phyloP scores from a whole-genome alignment of 2,113 vertebrate genomes.

The Nothoprocta perdicaria region DNA sequence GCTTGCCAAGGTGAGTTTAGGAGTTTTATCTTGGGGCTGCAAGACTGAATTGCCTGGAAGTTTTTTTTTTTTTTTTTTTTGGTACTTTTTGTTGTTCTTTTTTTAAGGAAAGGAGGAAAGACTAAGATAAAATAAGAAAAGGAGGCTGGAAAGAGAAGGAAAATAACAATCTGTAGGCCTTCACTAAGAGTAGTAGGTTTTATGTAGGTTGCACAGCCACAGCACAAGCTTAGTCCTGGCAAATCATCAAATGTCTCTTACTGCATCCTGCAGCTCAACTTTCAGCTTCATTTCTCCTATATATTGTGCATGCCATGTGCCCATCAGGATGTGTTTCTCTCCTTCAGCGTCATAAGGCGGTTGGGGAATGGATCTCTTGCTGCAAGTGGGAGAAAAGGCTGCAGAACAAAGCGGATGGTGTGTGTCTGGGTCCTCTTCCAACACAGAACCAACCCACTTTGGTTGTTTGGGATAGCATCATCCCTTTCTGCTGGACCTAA shows the following conservation, averaged over 20 bases:
- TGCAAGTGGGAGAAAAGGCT: background rate
- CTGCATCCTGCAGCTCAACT: background rate
- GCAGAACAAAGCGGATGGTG: background rate
- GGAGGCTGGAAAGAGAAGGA: background rate
- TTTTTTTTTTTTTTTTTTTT: background rate
- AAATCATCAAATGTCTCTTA: background rate
- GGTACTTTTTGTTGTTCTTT: background rate
- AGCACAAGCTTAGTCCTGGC: background rate
- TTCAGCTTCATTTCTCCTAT: background rate
- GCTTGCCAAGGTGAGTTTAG: constrained; percentile 8
- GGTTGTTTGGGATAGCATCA: background rate
- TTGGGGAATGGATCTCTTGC: background rate
- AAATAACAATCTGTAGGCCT: background rate
- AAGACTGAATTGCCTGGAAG: background rate
- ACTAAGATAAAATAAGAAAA: background rate
- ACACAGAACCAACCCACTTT: background rate
- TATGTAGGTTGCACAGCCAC: background rate
- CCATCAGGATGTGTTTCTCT: background rate
- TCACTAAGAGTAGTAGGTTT: background rate
- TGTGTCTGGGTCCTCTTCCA: background rate
- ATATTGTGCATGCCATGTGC: background rate
- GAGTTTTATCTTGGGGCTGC: background rate
- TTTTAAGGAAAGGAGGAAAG: background rate
- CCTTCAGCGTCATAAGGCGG: background rate
- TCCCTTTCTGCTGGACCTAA: background rate